Evolutionary conservation across 2,888 invertebrate genomes (phyloP).

Genomic region (Xestia c-nigrum): DNA sequence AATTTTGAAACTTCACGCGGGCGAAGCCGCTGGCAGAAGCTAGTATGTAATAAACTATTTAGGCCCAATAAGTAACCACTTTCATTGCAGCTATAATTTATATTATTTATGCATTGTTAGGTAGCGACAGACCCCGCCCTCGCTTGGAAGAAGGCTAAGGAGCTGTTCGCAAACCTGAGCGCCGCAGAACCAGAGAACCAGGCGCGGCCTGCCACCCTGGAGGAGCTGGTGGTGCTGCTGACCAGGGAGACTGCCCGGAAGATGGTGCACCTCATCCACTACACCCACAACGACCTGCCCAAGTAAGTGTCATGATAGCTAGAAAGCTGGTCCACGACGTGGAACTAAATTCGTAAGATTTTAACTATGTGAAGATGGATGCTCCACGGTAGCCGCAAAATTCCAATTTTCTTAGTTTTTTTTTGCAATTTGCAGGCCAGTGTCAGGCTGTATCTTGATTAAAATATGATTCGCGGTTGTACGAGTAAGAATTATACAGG

Average conservation of each 20-base stretch:
- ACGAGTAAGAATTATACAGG: too few relatives aligned
- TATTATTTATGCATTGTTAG: constrained; percentile 79
- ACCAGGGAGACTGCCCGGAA: constrained; percentile 94
- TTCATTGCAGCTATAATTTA: neutral
- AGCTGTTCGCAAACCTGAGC: constrained; percentile 93
- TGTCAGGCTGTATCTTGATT: too few relatives aligned
- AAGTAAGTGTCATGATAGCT: constrained; percentile 76
- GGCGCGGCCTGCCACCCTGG: constrained; percentile 94
- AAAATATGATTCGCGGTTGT: too few relatives aligned
- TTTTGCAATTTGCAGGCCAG: too few relatives aligned
- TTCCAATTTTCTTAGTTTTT: too few relatives aligned
- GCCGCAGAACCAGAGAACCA: constrained; percentile 96
- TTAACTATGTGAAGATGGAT: neutral
- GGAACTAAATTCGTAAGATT: neutral
- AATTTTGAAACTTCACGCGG: too few relatives aligned
- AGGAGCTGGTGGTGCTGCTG: constrained; percentile 94
- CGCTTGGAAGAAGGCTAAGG: constrained; percentile 93
- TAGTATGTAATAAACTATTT: neutral
- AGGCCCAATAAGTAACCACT: neutral
- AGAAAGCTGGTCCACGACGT: neutral
- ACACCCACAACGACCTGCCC: constrained; percentile 92
- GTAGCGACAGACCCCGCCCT: constrained; percentile 94
- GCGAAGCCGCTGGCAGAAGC: too few relatives aligned
- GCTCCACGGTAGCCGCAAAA: too few relatives aligned
- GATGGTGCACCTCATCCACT: constrained; percentile 95